Evolutionary conservation across 2,888 invertebrate species (phyloP).

Genomic region (Chironomus tentans): DNA sequence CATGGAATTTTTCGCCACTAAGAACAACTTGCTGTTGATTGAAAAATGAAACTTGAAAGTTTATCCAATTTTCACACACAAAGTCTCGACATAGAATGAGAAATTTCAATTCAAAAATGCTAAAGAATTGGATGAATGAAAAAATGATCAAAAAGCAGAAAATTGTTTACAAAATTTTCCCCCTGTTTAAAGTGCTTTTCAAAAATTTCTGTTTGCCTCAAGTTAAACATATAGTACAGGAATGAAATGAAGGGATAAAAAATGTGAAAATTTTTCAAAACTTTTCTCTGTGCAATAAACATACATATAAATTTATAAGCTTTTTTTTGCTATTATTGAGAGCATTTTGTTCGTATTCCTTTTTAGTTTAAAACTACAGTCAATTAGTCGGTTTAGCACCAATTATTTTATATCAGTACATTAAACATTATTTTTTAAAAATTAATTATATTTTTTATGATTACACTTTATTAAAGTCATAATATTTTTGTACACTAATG

Average conservation of each 20-base stretch:
- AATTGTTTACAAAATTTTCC: not conserved
- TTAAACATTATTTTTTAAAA: no score
- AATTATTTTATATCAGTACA: no score
- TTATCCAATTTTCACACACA: not conserved
- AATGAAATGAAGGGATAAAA: not conserved
- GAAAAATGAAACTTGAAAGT: conserved; percentile 1
- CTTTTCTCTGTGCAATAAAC: no score
- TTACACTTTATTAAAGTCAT: no score
- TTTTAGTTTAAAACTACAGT: no score
- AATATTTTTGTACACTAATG: no score
- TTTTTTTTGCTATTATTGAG: no score
- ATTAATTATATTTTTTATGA: no score
- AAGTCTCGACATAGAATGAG: not conserved
- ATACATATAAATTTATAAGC: no score
- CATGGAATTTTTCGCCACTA: not conserved
- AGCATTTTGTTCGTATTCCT: no score
- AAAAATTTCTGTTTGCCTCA: not conserved
- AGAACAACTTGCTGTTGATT: not conserved
- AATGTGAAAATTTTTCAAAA: not conserved
- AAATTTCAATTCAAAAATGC: not conserved
- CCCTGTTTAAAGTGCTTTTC: not conserved
- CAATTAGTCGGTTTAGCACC: no score
- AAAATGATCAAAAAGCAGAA: not conserved
- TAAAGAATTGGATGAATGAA: not conserved
- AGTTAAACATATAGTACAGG: not conserved